These are phyloP conservation scores for Cyprinella venusta DNA, from an alignment of 2,797 vertebrate species.

Conservation along the genomic window DNA sequence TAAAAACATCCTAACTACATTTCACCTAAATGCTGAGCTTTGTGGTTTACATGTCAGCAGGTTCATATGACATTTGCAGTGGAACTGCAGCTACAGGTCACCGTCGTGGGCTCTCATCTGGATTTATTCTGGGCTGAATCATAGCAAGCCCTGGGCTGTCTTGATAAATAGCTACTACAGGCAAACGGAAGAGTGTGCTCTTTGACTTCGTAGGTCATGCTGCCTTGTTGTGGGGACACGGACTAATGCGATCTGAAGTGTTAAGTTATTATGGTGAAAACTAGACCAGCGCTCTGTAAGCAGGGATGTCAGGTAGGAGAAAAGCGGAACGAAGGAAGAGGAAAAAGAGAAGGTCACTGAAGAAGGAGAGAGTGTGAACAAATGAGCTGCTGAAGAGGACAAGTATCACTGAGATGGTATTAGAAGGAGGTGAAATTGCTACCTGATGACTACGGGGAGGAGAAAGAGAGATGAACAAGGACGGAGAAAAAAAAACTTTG, in stretches of 20 bases:
- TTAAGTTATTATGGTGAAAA: slow-evolving; percentile 84
- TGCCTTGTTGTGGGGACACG: slow-evolving; percentile 82
- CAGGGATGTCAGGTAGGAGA: slow-evolving; percentile 73
- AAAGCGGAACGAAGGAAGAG: slow-evolving; percentile 76
- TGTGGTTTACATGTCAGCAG: slow-evolving; percentile 31
- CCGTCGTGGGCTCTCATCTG: slow-evolving; percentile 69
- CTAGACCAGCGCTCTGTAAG: slow-evolving; percentile 64
- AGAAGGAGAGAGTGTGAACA: slow-evolving; percentile 60
- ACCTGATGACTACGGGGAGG: slow-evolving; percentile 10
- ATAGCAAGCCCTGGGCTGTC: slow-evolving; percentile 81
- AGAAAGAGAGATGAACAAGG: slow-evolving; percentile 69
- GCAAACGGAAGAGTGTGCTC: slow-evolving; percentile 79
- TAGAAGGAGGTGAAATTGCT: slow-evolving; percentile 43
- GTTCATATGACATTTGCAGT: slow-evolving; percentile 47
- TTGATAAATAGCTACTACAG: slow-evolving; percentile 84
- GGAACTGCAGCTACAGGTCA: slow-evolving; percentile 57
- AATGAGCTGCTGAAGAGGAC: slow-evolving; percentile 38
- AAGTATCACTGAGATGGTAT: slow-evolving; percentile 42
- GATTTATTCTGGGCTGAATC: slow-evolving; percentile 82
- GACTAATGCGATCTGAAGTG: slow-evolving; percentile 85
- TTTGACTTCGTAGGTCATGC: slow-evolving; percentile 84
- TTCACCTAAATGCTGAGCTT: slow-evolving; percentile 1
- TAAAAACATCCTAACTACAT: not conserved
- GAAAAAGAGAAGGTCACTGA: slow-evolving; percentile 80
- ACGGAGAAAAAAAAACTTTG: slow-evolving; percentile 70